Evolutionary conservation across 2,113 vertebrate genomes (phyloP).

Genomic region (Rhipidura dahli): DNA sequence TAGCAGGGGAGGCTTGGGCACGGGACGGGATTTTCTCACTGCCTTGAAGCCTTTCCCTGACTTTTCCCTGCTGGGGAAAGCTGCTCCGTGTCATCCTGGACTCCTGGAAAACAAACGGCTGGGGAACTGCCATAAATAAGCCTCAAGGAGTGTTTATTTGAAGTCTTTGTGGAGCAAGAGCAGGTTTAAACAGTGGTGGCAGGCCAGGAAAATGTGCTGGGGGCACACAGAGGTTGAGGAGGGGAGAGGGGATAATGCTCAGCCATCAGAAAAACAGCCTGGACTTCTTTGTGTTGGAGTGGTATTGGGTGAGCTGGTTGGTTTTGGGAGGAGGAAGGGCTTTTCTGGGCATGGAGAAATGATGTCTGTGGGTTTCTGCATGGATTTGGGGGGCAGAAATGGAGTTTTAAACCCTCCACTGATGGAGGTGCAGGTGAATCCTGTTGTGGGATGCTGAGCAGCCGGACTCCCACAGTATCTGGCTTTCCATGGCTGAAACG

Average conservation of each 20-base stretch:
- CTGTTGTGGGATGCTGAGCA: background rate
- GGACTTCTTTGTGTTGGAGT: background rate
- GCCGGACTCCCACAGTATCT: accelerated
- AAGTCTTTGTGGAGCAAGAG: slow-evolving; percentile 3
- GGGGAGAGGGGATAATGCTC: background rate
- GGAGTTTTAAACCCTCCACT: background rate
- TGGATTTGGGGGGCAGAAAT: background rate
- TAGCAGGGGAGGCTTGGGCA: background rate
- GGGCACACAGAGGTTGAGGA: background rate
- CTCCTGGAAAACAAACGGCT: background rate
- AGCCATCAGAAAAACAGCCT: accelerated
- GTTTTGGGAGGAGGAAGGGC: background rate
- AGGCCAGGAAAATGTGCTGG: slow-evolving; percentile 42
- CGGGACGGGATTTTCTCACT: background rate
- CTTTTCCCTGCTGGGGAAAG: background rate
- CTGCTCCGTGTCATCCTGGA: background rate
- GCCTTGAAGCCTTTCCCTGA: background rate
- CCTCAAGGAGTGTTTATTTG: slow-evolving; percentile 50
- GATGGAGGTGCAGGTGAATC: background rate
- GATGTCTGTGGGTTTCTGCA: background rate
- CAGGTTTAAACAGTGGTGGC: slow-evolving; percentile 34
- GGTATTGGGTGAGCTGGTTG: background rate
- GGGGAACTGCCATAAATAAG: background rate
- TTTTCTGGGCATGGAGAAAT: background rate
- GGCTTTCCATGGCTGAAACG: accelerated